Base-by-base conservation (phyloP, 2,888 invertebrate species). In the Elegia similella region DNA sequence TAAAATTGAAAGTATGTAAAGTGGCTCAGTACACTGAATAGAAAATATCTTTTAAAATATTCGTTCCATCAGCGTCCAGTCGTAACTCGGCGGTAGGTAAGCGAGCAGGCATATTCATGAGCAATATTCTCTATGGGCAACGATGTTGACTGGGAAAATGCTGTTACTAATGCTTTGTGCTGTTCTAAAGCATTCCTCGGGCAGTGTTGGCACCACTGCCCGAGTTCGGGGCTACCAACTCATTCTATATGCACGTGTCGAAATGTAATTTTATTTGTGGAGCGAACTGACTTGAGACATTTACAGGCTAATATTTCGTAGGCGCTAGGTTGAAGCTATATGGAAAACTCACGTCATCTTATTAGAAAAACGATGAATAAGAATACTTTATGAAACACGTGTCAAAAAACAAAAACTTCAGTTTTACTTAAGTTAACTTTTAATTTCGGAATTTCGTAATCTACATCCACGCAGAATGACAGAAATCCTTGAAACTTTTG, bases 141-240 rank as follows among this genome's bases (percentile, higher is more conserved):
- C 13, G 2, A 30, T 47, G 47, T 47, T 47, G 47, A 47, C 46
- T 12, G 16, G 13, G 29, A 47, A 47, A 44, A 47, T 6, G 30
- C 30, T 47, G n/a, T 47, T 10, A 47, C 30, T 30, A 47, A 47
- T 47, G 30, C 30, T 29, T 47, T 47, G 47, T 47, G 34, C 34
- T 16, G 15, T 32, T 32, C 50, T 50, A 15, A 50, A 50, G 50
- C 50, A 50, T 50, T 50, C 34, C 50, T 50, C 16, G 10, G 50
- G 32, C 32, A 34, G 12, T 50, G 50, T 32, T 50, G 50, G 34
- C 50, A 34, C 50, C 50, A 50, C 50, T 50, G 15, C 44, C 23
- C 29, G 30, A 47, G 47, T 47, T 47, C 47, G 30, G 47, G 47
- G 47, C 47, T 47, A 16, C 46, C 46, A 46, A 47, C 47, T 30